Percentiles rank a stretch among this genome's conserved stretches.
phyloP scores from a whole-genome alignment of 30 jellyfish, hydroid and myxozoan species.

The Sanderia malayensis region DNA sequence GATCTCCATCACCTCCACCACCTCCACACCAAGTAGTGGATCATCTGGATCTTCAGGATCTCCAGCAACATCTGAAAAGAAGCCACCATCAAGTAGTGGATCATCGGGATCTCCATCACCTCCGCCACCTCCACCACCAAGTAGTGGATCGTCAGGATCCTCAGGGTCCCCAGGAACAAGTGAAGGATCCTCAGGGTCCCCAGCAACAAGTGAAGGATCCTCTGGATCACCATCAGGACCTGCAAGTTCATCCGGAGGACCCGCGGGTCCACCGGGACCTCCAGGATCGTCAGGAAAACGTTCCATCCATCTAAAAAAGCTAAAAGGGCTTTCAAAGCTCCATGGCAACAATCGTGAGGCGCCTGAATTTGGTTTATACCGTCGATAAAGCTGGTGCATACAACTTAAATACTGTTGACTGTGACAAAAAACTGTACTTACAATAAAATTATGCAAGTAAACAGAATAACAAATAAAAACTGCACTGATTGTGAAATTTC shows the following conservation, averaged over 20 bases:
- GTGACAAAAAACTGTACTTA: too few species aligned
- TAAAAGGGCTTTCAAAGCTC: background rate
- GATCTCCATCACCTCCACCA: conserved; percentile 41
- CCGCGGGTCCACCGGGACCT: conserved; percentile 54
- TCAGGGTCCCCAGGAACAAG: conserved; percentile 36
- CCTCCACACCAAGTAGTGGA: conserved; percentile 13
- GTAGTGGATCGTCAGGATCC: conserved; percentile 28
- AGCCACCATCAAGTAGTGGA: conserved; percentile 23
- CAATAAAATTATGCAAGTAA: too few species aligned
- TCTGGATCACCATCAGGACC: conserved; percentile 29
- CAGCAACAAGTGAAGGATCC: conserved; percentile 3
- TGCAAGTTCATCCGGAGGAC: too few species aligned
- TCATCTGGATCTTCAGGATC: too few species aligned
- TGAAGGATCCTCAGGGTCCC: conserved; percentile 43
- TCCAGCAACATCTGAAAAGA: too few species aligned
- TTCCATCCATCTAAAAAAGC: conserved; percentile 2
- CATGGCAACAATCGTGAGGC: too few species aligned
- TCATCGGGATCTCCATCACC: conserved; percentile 50
- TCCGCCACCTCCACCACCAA: conserved; percentile 21
- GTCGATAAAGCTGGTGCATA: conserved; percentile 21
- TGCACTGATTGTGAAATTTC: too few species aligned
- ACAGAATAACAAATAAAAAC: too few species aligned
- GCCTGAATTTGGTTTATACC: conserved; percentile 24
- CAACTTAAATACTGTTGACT: too few species aligned
- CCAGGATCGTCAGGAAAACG: conserved; percentile 39